Percentiles rank a stretch among this genome's conserved stretches.
phyloP scores from a whole-genome alignment of 2,888 invertebrate genomes.

The Panorpa germanica region DNA sequence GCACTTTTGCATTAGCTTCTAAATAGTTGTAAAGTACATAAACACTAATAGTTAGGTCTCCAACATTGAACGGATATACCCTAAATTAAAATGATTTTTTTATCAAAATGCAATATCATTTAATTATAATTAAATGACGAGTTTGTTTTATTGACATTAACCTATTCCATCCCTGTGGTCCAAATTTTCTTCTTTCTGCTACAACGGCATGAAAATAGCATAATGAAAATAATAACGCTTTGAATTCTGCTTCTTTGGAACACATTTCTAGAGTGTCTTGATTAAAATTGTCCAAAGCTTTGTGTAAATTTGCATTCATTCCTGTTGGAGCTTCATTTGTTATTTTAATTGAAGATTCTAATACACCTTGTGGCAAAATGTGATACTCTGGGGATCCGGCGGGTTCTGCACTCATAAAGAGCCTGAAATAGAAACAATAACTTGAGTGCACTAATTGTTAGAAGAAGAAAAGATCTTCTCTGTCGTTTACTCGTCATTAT shows the following conservation, averaged over 20 bases:
- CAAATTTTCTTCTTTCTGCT: slow-evolving; percentile 81
- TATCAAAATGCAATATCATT: slow-evolving; percentile 1
- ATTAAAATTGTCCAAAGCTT: slow-evolving; percentile 78
- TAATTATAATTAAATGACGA: neutral
- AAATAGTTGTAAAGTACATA: slow-evolving; percentile 81
- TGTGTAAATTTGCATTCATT: slow-evolving; percentile 86
- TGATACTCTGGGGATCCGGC: slow-evolving; percentile 43
- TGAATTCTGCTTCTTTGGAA: slow-evolving; percentile 84
- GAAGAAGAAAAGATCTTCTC: neutral
- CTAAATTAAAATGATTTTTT: too few species aligned
- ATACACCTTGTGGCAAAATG: slow-evolving; percentile 65
- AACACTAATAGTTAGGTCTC: slow-evolving; percentile 81
- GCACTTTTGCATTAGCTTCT: slow-evolving; percentile 71
- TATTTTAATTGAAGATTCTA: slow-evolving; percentile 87
- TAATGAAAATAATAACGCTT: slow-evolving; percentile 69
- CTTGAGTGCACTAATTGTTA: slow-evolving; percentile 16
- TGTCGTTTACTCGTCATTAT: neutral
- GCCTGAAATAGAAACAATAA: slow-evolving; percentile 25
- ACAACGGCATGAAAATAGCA: slow-evolving; percentile 94
- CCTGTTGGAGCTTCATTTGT: slow-evolving; percentile 93
- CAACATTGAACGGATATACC: slow-evolving; percentile 59
- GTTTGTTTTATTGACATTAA: slow-evolving; percentile 15
- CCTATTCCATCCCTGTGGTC: slow-evolving; percentile 80
- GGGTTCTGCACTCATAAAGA: slow-evolving; percentile 82
- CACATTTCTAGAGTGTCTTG: slow-evolving; percentile 88